Base-by-base conservation (phyloP, 2,113 vertebrate species). In the Tonatia bakeri region DNA sequence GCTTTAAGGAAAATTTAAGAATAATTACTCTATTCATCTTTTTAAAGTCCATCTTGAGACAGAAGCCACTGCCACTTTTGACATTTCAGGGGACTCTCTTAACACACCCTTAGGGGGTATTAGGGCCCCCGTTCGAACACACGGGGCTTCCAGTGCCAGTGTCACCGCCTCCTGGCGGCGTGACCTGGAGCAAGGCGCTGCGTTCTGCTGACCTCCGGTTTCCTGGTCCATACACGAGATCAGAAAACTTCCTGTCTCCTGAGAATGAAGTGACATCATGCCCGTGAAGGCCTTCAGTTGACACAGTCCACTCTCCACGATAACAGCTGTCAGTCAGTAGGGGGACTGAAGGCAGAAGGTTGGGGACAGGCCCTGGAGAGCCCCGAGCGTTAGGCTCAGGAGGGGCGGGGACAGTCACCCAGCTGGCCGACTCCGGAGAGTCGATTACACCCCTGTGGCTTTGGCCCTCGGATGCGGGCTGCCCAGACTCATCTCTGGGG, bases 401-500 rank as follows among this genome's bases (percentile, higher is more conserved):
- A 7, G 5, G 8, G 31, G 33, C 1, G 75, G 20, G 28, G 38
- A 8, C 1, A 13, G 38, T 43, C 84, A 10, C 36, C 50, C 26
- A 40, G 28, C 76, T 67, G 0, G 0, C 38, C 0, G 7, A 69
- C 43, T 26, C 31, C 12, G 10, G 80, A 64, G 87, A 4, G 8
- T 11, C 0, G 12, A 11, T 26, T 38, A 5, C 65, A 4, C 8
- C 5, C 26, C 87, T n/a, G 4, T 5, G 26, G 38, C 70, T 72
- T 3, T 7, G 12, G 36, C 5, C 2, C 52, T 11, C 40, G 52
- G n/a, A 3, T 1, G 1, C 7, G 12, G 13, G 33, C 54, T 31
- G 6, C 88, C 16, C 33, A 13, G 64, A n/a, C 36, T 10, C 15
- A 7, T 28, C 16, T 43, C 19, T 3, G 31, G 13, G 43, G 22